Evolutionary conservation across 2,113 vertebrate genomes (phyloP).

Genomic region (Eptesicus fuscus): DNA sequence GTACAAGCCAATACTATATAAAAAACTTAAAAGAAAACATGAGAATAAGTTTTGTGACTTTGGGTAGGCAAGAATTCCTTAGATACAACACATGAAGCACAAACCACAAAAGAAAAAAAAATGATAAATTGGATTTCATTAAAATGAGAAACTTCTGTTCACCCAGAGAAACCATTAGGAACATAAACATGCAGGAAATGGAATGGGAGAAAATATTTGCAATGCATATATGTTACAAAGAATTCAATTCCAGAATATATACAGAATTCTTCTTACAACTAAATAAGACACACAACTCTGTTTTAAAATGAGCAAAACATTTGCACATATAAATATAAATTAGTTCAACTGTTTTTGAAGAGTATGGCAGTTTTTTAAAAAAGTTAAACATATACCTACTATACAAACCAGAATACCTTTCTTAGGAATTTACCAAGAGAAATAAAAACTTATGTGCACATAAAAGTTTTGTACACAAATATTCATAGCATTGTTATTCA

Average conservation of each 20-base stretch:
- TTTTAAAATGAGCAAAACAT: background rate
- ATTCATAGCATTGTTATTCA: background rate
- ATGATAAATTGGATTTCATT: background rate
- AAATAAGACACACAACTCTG: background rate
- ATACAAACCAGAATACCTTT: background rate
- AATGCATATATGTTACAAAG: background rate
- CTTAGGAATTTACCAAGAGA: background rate
- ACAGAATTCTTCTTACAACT: background rate
- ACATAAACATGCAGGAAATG: background rate
- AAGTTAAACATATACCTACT: background rate
- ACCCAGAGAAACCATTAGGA: background rate
- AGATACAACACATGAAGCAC: background rate
- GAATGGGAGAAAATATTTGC: background rate
- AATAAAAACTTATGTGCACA: background rate
- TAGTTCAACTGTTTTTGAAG: background rate
- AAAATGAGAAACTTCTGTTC: slow-evolving; percentile 9
- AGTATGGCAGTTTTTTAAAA: background rate
- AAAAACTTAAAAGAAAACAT: background rate
- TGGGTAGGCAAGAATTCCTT: background rate
- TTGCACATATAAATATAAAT: slow-evolving; percentile 6
- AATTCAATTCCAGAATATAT: slow-evolving; percentile 5
- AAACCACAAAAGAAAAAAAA: slow-evolving; percentile 20
- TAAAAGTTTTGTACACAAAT: slow-evolving; percentile 9
- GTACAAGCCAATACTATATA: background rate
- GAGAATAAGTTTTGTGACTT: background rate